Evolutionary conservation across 2,797 vertebrate genomes (phyloP), one percentile per base, ranked within the genome.

Genomic region (Sciurus vulgaris): DNA sequence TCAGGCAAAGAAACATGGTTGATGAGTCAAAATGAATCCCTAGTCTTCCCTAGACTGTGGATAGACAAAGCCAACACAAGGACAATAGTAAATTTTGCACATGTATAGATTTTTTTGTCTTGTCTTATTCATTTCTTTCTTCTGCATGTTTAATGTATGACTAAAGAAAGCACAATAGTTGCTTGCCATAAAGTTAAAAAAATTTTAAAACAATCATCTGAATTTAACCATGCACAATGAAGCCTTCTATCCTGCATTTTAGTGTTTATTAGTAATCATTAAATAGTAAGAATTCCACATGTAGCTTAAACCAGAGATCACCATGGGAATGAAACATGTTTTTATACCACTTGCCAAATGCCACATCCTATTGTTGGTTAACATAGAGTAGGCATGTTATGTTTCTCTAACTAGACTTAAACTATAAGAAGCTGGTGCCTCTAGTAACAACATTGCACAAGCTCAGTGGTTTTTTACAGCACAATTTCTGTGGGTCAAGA

Each of bases 171-270:
- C 20, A 84, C 3, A 86, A 41, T 49, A 61, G 2, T 44, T 74
- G 49, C 38, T 13, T 35, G 3, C 24, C 77, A 77, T 76, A 72
- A 84, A 93, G 47, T 51, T 5, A 59, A 79, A 89, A 76, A 56
- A 28, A 10, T 3, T 61, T 59, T 88, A 15, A 86, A 95, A 59
- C 76, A 44, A 88, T 74, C 41, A 74, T n/a, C 54, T 49, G 41
- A 93, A 94, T 91, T 83, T 72, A 89, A 95, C 93, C 51, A 51
- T 7, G 72, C 7, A 44, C 51, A 90, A 54, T 54, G 38, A 77
- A 89, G 17, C 24, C 38, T 17, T 49, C 28, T 51, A 51, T 69
- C 51, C 4, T 49, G 1, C 59, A 84, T 90, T 81, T 91, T 85
- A 93, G 7, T 33, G 10, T 85, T 88, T 77, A 56, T 41, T 95